phyloP scores from a whole-genome alignment of 1,140 invertebrate genomes.

The Copidosoma floridanum region DNA sequence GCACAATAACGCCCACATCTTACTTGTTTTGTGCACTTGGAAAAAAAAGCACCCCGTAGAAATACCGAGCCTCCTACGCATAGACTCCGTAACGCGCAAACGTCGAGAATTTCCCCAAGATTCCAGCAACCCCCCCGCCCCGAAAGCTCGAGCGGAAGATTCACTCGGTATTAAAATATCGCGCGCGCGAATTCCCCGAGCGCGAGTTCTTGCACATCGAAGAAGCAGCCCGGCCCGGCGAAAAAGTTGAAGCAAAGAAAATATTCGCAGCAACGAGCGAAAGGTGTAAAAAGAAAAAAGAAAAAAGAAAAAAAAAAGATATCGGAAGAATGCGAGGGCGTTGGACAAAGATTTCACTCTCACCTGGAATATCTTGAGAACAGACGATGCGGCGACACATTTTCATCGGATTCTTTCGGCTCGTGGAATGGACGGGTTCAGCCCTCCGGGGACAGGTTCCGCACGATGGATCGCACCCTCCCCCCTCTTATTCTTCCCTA shows the following conservation, averaged over 20 bases:
- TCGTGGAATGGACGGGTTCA: slow-evolving; percentile 31
- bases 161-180: slow-evolving; percentile 28
- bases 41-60: background rate
- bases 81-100: too few relatives aligned
- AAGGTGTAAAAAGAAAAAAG: background rate
- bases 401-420: slow-evolving; percentile 49
- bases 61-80: too few relatives aligned
- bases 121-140: slow-evolving; percentile 20
- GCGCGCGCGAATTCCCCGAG: slow-evolving; percentile 10
- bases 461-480: background rate
- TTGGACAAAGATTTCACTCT: slow-evolving; percentile 25
- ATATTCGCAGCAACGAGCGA: background rate
- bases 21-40: too few relatives aligned
- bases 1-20: too few relatives aligned
- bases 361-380: slow-evolving; percentile 45
- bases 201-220: slow-evolving; percentile 18
- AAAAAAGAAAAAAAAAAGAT: slow-evolving; percentile 26
- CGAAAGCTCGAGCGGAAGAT: slow-evolving; percentile 25
- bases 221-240: too few relatives aligned
- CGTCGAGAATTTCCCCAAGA: background rate
- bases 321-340: slow-evolving; percentile 31
- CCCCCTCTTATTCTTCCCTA: background rate
- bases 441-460: too few relatives aligned
- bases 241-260: background rate
- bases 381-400: slow-evolving; percentile 37